Evolutionary conservation across 2,113 vertebrate genomes (phyloP), one percentile per base, ranked within the genome.

Genomic region (Coreoperca whiteheadi): DNA sequence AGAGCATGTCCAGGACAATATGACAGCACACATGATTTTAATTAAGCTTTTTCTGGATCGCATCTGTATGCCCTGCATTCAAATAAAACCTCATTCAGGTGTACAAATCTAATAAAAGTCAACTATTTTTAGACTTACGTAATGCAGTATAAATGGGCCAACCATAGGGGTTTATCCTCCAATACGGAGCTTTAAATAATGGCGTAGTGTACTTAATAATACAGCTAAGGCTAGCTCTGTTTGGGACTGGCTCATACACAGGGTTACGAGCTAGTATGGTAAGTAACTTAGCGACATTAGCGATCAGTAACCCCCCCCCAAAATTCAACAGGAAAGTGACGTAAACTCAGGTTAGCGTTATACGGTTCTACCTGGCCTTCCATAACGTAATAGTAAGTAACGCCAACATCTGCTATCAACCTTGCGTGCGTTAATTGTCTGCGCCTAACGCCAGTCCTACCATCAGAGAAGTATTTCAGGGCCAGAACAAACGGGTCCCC

Each of bases 391-490:
- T 6, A 15, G 4, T 16, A 48, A 51, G 21, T 1, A 57, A 67
- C 2, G 54, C 30, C 39, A 48, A 43, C 20, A 46, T 69, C 74
- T 51, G 59, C 12, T 39, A 9, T 5, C 20, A 53, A 14, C 15
- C 12, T n/a, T 3, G 39, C 3, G 37, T 3, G 6, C 32, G 32
- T 34, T 34, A 34, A 34, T 34, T 34, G 18, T 61, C 10, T 30
- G 43, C 3, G 48, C 4, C 20, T 14, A n/a, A n/a, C n/a, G n/a
- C n/a, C n/a, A 2, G 4, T 39, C 80, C 8, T 93, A 97, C 94
- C 94, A 51, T 83, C 90, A 50, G 84, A 84, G 72, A 98, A 96
- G 91, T 96, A 97, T 74, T 87, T 93, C 66, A 97, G 77, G 85
- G 97, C 96, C 79, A 88, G 34, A 81, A 87, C 86, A 67, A 98